phyloP scores from a whole-genome alignment of 2,888 invertebrate genomes.

The Clistopyga incitator region DNA sequence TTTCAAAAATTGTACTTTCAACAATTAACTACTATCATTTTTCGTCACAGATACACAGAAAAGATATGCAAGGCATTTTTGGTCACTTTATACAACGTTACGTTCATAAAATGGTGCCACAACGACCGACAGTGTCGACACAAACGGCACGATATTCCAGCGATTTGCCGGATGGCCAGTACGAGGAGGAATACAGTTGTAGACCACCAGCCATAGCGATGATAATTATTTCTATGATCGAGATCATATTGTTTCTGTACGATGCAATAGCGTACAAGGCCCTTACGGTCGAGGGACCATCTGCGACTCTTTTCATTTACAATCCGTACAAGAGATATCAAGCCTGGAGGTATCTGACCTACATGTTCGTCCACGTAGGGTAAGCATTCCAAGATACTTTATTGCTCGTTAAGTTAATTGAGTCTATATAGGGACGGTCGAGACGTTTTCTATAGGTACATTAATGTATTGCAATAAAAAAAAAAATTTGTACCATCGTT shows the following conservation, averaged over 20 bases:
- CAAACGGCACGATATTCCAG: slow-evolving; percentile 82
- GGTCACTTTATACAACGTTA: slow-evolving; percentile 88
- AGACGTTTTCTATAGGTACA: not conserved
- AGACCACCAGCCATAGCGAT: slow-evolving; percentile 97
- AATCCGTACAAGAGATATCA: slow-evolving; percentile 94
- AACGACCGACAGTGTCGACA: slow-evolving; percentile 80
- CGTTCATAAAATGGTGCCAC: slow-evolving; percentile 86
- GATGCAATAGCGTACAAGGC: slow-evolving; percentile 76
- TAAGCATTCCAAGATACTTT: slow-evolving; percentile 83
- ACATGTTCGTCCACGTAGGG: slow-evolving; percentile 99
- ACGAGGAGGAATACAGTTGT: slow-evolving; percentile 96
- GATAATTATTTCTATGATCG: slow-evolving; percentile 94
- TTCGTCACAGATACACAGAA: slow-evolving; percentile 80
- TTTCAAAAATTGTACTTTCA: not conserved
- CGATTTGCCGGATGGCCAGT: slow-evolving; percentile 88
- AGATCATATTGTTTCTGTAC: slow-evolving; percentile 89
- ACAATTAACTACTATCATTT: not conserved
- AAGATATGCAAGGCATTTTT: slow-evolving; percentile 87
- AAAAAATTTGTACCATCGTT: not conserved
- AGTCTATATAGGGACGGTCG: slow-evolving; percentile 28
- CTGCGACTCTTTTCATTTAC: slow-evolving; percentile 93
- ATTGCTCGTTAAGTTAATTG: slow-evolving; percentile 44
- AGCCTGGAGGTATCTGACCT: slow-evolving; percentile 96
- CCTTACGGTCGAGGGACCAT: slow-evolving; percentile 87
- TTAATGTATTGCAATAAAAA: not conserved